Percentiles rank a stretch among this genome's conserved stretches.
Evolutionary conservation across 1,140 invertebrate genomes (phyloP).

Genomic region (Mylabris phalerata): DNA sequence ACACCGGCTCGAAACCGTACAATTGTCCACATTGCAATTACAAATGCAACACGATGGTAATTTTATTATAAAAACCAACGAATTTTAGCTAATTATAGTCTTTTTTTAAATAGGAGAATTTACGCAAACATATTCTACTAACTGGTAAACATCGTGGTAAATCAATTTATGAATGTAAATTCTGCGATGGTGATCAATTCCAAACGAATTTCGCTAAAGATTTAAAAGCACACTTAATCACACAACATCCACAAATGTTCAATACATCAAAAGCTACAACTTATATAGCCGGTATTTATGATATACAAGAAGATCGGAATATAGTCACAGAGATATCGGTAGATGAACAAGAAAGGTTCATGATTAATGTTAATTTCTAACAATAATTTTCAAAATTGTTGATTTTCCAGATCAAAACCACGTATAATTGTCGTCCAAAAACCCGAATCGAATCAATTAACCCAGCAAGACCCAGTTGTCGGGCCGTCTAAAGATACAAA

Average conservation of each 20-base stretch:
- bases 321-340: neutral
- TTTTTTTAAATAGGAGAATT: slow-evolving; percentile 60
- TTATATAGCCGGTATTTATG: slow-evolving; percentile 46
- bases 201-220: slow-evolving; percentile 59
- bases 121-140: slow-evolving; percentile 78
- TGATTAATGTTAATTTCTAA: neutral
- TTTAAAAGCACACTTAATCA: slow-evolving; percentile 58
- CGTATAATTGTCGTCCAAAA: slow-evolving; percentile 2
- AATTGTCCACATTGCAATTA: slow-evolving; percentile 77
- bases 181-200: slow-evolving; percentile 49
- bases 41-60: slow-evolving; percentile 66
- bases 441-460: neutral
- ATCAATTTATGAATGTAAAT: slow-evolving; percentile 67
- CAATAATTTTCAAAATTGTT: neutral
- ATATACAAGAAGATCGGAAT: slow-evolving; percentile 33
- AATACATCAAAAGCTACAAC: slow-evolving; percentile 41
- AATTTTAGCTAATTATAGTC: neutral
- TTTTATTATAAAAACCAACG: neutral
- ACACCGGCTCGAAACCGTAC: slow-evolving; percentile 78
- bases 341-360: slow-evolving; percentile 4
- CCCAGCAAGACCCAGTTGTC: slow-evolving; percentile 19
- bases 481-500: slow-evolving; percentile 13
- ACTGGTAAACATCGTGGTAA: slow-evolving; percentile 70
- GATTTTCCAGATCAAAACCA: neutral
- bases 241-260: slow-evolving; percentile 48